A percentile compares a stretch with the other conserved stretches of the same genome.
Conservation (phyloP, 2,113 vertebrate genomes). For the Xerus inauris region DNA sequence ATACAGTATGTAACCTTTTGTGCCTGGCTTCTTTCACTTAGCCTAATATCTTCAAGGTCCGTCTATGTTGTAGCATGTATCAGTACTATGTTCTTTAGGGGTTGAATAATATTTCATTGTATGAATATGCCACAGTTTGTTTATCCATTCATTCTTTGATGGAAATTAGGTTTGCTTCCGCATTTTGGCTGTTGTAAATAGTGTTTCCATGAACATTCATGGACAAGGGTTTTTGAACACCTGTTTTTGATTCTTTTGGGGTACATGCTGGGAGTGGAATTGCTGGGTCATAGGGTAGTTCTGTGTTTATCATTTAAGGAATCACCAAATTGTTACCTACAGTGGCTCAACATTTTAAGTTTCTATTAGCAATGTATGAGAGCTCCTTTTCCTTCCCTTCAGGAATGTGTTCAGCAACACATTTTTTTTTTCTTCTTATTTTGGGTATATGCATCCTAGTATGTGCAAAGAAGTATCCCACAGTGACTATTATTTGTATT, state of each 20-base stretch:
- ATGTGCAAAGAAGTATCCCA: not conserved
- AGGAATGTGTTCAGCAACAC: no score
- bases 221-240: not conserved
- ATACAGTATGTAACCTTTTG: not conserved
- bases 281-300: not conserved
- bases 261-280: not conserved
- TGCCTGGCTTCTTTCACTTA: not conserved
- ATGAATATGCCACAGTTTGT: not conserved
- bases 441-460: not conserved
- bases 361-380: not conserved
- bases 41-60: not conserved
- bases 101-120: no score
- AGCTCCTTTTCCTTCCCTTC: no score
- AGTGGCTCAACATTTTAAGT: not conserved
- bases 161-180: not conserved
- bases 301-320: not conserved
- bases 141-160: not conserved
- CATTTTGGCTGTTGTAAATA: no score
- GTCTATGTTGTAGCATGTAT: no score
- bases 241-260: not conserved
- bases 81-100: not conserved
- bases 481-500: not conserved
- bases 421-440: not conserved
- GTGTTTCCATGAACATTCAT: not conserved
- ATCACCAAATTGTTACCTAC: not conserved